Percentiles rank a stretch among this genome's conserved stretches.
Evolutionary conservation across 2,888 invertebrate genomes (phyloP).

Genomic region (Thalpophila matura): DNA sequence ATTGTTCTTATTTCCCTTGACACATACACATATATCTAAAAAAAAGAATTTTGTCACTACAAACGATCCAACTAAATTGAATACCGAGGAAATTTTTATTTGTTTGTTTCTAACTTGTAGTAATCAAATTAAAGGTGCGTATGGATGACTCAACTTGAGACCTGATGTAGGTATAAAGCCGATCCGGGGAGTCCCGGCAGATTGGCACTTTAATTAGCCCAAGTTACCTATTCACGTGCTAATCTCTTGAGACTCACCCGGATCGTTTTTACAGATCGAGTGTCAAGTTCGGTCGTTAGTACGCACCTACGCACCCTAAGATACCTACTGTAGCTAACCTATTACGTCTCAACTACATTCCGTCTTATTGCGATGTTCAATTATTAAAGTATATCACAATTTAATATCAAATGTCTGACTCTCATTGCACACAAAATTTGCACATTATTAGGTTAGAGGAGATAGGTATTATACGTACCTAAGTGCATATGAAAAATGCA

Average conservation of each 20-base stretch:
- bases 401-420: slow-evolving; percentile 52
- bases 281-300: too few relatives aligned
- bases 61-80: neutral
- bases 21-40: neutral
- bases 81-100: neutral
- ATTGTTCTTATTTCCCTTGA: slow-evolving; percentile 12
- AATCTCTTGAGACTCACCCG: too few relatives aligned
- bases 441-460: slow-evolving; percentile 61
- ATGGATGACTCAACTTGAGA: too few relatives aligned
- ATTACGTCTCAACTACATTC: slow-evolving; percentile 46
- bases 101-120: slow-evolving; percentile 15
- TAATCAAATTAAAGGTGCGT: slow-evolving; percentile 17
- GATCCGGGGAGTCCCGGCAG: too few relatives aligned
- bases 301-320: too few relatives aligned
- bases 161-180: too few relatives aligned
- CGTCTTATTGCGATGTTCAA: slow-evolving; percentile 52
- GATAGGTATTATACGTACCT: too few relatives aligned
- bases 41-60: neutral
- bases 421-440: slow-evolving; percentile 58
- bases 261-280: too few relatives aligned
- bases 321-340: slow-evolving; percentile 14
- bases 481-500: too few relatives aligned
- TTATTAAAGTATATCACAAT: slow-evolving; percentile 51
- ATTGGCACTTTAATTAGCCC: too few relatives aligned
- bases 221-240: too few relatives aligned